Evolutionary conservation across 2,797 vertebrate genomes (phyloP).

Genomic region (Prionace glauca): DNA sequence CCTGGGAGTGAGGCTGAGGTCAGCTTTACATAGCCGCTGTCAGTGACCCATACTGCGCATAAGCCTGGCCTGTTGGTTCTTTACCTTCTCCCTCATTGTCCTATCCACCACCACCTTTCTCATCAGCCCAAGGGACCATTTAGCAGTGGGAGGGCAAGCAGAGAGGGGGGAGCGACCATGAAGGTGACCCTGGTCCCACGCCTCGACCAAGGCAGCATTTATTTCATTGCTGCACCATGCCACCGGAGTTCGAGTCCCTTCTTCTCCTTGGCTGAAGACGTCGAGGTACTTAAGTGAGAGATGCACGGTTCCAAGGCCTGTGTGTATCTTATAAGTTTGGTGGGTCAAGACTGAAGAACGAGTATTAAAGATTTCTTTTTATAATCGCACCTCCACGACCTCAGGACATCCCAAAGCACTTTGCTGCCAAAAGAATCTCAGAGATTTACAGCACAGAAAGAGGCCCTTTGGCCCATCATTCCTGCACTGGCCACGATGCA

Average conservation of each 20-base stretch:
- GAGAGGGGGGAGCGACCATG: background rate
- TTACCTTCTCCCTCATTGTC: background rate
- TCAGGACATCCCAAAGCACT: background rate
- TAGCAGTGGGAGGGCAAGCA: background rate
- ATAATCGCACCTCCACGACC: background rate
- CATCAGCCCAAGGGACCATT: background rate
- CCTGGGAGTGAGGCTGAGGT: conserved; percentile 18
- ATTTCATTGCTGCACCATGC: background rate
- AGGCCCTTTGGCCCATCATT: too few species aligned
- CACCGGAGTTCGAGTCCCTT: too few species aligned
- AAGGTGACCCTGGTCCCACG: background rate
- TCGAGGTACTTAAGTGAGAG: background rate
- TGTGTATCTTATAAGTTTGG: background rate
- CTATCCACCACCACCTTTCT: too few species aligned
- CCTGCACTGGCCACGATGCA: too few species aligned
- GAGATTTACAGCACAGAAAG: too few species aligned
- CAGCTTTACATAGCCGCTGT: background rate
- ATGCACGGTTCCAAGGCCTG: background rate
- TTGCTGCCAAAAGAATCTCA: too few species aligned
- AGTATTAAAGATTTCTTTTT: background rate
- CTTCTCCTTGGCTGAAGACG: background rate
- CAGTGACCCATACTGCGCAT: background rate
- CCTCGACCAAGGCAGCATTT: background rate
- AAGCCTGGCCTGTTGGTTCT: background rate
- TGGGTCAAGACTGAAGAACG: background rate